Conservation (phyloP, 2,113 vertebrate species). For the Thamnaconus septentrionalis region DNA sequence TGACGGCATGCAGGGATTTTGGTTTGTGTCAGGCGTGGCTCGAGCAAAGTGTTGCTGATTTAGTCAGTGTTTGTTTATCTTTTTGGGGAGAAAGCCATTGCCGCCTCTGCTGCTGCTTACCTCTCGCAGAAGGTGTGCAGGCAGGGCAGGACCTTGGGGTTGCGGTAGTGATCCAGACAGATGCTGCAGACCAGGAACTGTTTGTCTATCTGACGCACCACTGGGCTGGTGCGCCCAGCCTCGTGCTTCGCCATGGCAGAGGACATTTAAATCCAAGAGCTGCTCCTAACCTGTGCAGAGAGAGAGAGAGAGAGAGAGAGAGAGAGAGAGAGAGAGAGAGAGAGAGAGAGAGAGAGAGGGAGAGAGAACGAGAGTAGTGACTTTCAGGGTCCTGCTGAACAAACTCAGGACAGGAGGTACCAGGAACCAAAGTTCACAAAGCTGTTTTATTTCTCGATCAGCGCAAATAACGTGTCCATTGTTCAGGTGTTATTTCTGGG, state of each 20-base stretch:
- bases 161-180: slow-evolving; percentile 90
- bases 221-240: slow-evolving; percentile 83
- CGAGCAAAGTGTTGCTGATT: not conserved
- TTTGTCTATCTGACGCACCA: slow-evolving; percentile 94
- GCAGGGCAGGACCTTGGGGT: slow-evolving; percentile 86
- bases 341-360: not conserved
- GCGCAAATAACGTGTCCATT: slow-evolving; percentile 37
- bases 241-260: slow-evolving; percentile 84
- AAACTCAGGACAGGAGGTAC: slow-evolving; percentile 26
- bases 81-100: not conserved
- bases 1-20: slow-evolving; percentile 4
- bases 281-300: slow-evolving; percentile 57
- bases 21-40: slow-evolving; percentile 1
- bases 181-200: slow-evolving; percentile 97
- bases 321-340: not conserved
- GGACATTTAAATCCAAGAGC: slow-evolving; percentile 70
- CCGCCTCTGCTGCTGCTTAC: slow-evolving; percentile 63
- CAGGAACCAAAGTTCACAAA: slow-evolving; percentile 45
- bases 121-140: slow-evolving; percentile 96
- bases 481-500: slow-evolving; percentile 37
- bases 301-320: slow-evolving; percentile 17
- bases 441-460: slow-evolving; percentile 48
- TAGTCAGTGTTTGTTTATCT: not conserved
- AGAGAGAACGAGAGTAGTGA: not conserved
- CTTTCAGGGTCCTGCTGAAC: slow-evolving; percentile 6